phyloP scores from a whole-genome alignment of 2,888 invertebrate species.

The Drosophila longiperda region DNA sequence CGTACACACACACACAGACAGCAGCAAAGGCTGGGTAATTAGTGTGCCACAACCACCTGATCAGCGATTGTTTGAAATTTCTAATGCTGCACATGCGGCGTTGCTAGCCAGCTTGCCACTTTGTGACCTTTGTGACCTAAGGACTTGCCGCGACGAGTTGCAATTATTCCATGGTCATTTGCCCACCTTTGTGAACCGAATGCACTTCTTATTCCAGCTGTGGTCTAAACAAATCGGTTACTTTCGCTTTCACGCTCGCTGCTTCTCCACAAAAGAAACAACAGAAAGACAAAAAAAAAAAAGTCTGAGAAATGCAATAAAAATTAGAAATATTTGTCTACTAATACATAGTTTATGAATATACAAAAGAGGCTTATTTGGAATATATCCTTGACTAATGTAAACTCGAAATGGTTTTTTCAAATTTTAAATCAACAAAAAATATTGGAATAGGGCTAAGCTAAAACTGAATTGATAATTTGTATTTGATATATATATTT shows the following conservation, averaged over 20 bases:
- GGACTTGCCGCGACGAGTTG: conserved; percentile 1
- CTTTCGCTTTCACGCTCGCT: conserved; percentile 45
- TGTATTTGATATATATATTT: too few species aligned
- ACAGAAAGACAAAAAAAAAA: not conserved
- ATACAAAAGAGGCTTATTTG: not conserved
- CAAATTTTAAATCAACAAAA: not conserved
- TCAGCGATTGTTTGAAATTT: conserved; percentile 34
- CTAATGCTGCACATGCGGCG: conserved; percentile 17
- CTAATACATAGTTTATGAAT: not conserved
- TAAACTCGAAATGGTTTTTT: not conserved
- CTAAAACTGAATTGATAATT: too few species aligned
- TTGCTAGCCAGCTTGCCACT: conserved; percentile 8
- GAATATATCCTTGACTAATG: not conserved
- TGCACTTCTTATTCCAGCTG: conserved; percentile 30
- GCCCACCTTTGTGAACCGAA: conserved; percentile 4
- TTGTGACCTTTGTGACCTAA: conserved; percentile 11
- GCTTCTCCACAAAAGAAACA: not conserved
- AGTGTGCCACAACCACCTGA: conserved; percentile 44
- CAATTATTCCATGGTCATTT: conserved; percentile 17
- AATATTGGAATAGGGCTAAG: too few species aligned
- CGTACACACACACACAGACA: conserved; percentile 12
- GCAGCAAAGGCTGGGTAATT: conserved; percentile 46
- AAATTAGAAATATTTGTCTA: not conserved
- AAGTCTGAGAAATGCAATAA: not conserved
- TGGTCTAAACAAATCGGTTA: conserved; percentile 28